Conservation (phyloP, 1,140 invertebrate species). For the Lepidurus apus region DNA sequence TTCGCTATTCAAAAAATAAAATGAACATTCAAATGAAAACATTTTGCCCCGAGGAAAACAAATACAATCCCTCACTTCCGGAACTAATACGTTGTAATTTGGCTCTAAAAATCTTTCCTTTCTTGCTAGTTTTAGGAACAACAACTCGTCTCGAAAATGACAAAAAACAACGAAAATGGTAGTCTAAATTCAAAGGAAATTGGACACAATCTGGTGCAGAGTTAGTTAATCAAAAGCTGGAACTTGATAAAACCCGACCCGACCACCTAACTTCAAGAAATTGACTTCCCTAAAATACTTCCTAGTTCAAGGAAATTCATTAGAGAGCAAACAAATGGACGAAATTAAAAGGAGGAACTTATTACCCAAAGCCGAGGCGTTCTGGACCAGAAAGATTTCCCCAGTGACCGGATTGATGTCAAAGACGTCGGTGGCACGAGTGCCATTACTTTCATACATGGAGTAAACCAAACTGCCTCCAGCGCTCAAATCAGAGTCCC, state of each 20-base stretch:
- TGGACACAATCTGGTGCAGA: too few relatives aligned
- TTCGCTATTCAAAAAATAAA: constrained; percentile 52
- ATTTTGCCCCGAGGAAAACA: not conserved
- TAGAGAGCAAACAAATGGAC: too few relatives aligned
- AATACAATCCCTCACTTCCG: not conserved
- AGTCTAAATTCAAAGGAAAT: too few relatives aligned
- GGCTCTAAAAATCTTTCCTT: too few relatives aligned
- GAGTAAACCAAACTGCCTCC: constrained; percentile 65
- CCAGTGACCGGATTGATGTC: constrained; percentile 63
- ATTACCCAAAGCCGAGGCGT: constrained; percentile 54
- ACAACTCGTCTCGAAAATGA: too few relatives aligned
- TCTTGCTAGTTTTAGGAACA: not conserved
- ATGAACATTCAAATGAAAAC: not conserved
- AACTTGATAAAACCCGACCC: too few relatives aligned
- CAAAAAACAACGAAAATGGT: too few relatives aligned
- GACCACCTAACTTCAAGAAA: too few relatives aligned
- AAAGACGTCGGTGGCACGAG: constrained; percentile 57
- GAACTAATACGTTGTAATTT: not conserved
- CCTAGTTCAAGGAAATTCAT: too few relatives aligned
- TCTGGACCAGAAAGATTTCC: constrained; percentile 57
- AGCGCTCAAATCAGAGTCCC: constrained; percentile 63
- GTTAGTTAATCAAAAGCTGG: too few relatives aligned
- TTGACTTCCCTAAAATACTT: too few relatives aligned
- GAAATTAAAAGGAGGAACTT: constrained; percentile 34
- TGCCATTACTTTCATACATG: constrained; percentile 59